Percentiles rank a stretch among this genome's conserved stretches.
Evolutionary conservation across 2,888 invertebrate species (phyloP).

Genomic region (Cremastinae sp.): DNA sequence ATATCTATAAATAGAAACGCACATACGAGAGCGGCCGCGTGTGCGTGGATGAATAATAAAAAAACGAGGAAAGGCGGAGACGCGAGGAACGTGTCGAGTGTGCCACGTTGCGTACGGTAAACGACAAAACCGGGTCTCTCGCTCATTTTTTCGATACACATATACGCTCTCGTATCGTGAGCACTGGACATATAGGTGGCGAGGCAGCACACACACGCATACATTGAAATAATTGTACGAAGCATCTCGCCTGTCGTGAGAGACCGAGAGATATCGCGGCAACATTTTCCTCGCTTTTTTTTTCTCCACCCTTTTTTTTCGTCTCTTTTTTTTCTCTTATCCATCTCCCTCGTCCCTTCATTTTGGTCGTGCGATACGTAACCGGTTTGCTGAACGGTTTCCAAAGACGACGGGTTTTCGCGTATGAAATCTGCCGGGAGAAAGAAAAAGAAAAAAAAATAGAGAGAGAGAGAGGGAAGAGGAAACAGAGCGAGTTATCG

Average conservation of each 20-base stretch:
- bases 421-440: slow-evolving; percentile 48
- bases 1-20: slow-evolving; percentile 18
- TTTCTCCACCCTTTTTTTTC: neutral
- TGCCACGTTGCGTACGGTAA: slow-evolving; percentile 39
- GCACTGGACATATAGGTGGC: neutral
- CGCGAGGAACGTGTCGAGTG: slow-evolving; percentile 21
- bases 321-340: neutral
- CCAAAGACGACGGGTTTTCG: slow-evolving; percentile 50
- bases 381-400: slow-evolving; percentile 58
- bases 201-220: neutral
- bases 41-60: slow-evolving; percentile 8
- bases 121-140: slow-evolving; percentile 32
- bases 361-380: slow-evolving; percentile 5
- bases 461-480: slow-evolving; percentile 20
- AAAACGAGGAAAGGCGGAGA: slow-evolving; percentile 19
- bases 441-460: slow-evolving; percentile 14
- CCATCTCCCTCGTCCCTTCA: slow-evolving; percentile 14
- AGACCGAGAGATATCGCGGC: slow-evolving; percentile 11
- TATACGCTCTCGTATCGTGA: neutral
- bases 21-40: slow-evolving; percentile 2
- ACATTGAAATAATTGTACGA: neutral
- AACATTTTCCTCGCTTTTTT: slow-evolving; percentile 34
- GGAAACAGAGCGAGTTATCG: neutral
- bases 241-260: slow-evolving; percentile 29
- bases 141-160: slow-evolving; percentile 14